Base-by-base conservation (phyloP, 2,113 vertebrate genomes). In the Nothobranchius kuhntae region DNA sequence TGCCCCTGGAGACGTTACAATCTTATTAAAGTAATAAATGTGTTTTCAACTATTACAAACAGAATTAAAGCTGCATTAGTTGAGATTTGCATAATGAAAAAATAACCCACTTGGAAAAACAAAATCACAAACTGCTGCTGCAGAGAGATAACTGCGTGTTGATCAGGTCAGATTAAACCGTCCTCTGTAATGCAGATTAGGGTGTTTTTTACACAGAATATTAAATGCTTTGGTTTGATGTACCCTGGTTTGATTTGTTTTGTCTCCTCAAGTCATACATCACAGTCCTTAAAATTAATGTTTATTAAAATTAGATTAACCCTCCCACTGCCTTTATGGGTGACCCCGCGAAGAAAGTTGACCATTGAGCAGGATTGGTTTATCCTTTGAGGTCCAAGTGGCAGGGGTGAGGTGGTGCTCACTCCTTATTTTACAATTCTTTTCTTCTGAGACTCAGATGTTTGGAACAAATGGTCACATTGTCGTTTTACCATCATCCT, bases 31-130 rank as follows among this genome's bases (percentile, higher is more conserved):
- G 47, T 57, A 69, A 72, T 71, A 26, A 71, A 81, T 76, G 36
- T 62, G 51, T 58, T 71, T 81, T 74, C 50, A 74, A 79, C 77
- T 77, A 50, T 79, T 83, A 50, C 14, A 72, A 79, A 85, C 56
- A 65, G 0, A 71, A 72, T 87, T 68, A 83, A 69, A 76, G 15
- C 24, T 53, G 40, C 26, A 52, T 74, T 74, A 70, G 47, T 54
- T 0, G n/a, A 80, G 1, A 70, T 70, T 73, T 75, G 26, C 40
- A 52, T 60, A 21, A 30, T 30, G 30, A 26, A 51, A 35, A 51
- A 47, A 58, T 42, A 51, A 35, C 35, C 46, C 44, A 56, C 17
- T 36, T 58, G 30, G 30, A 30, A 30, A 42, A 65, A 52, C 40
- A 40, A 55, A 71, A 73, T 67, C 48, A 21, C 56, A 75, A 70